A percentile compares a stretch with the other conserved stretches of the same genome.
Conservation (phyloP, 2,797 vertebrate genomes). For the Crocidura indochinensis region DNA sequence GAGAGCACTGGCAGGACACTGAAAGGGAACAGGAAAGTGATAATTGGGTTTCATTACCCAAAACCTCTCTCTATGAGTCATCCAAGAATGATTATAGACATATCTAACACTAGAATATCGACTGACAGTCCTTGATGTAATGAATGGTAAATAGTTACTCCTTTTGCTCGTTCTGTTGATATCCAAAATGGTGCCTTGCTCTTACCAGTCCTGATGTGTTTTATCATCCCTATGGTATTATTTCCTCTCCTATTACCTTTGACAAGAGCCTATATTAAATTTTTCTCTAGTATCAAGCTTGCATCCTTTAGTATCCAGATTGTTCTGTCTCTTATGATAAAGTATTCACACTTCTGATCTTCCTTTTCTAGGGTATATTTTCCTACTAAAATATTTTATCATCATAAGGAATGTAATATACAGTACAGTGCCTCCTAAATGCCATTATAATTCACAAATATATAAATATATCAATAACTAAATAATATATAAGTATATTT, state of each 20-base stretch:
- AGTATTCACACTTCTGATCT: background rate
- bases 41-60: background rate
- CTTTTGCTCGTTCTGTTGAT: background rate
- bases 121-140: background rate
- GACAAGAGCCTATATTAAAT: background rate
- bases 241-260: background rate
- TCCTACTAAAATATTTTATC: conserved; percentile 28
- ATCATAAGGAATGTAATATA: background rate
- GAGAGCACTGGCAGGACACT: background rate
- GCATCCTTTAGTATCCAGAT: background rate
- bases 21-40: background rate
- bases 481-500: too few species aligned
- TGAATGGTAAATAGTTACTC: background rate
- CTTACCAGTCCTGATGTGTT: background rate
- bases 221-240: background rate
- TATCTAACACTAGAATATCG: background rate
- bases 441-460: background rate
- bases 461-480: too few species aligned
- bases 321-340: background rate
- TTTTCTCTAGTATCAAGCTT: background rate
- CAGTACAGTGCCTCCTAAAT: background rate
- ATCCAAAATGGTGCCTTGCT: background rate
- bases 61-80: conserved; percentile 7
- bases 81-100: background rate
- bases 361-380: background rate